phyloP scores from a whole-genome alignment of 2,888 invertebrate genomes.

The Isoperla grammatica region DNA sequence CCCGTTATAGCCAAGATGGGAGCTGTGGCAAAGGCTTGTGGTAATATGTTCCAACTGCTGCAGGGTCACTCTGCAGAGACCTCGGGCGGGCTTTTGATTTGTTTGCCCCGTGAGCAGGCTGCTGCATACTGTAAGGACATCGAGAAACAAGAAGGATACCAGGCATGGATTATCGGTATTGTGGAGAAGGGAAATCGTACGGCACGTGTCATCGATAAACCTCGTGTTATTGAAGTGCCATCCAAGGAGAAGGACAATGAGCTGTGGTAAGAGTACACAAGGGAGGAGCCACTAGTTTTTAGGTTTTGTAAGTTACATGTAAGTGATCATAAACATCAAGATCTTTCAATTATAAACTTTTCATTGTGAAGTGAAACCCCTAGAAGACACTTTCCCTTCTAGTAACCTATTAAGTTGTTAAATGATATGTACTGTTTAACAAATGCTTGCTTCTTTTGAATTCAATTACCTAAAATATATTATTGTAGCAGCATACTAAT shows the following conservation, averaged over 20 bases:
- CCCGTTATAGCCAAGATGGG: slow-evolving; percentile 76
- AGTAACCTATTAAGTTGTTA: too few relatives aligned
- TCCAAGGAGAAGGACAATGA: slow-evolving; percentile 65
- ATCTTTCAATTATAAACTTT: too few relatives aligned
- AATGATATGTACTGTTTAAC: too few relatives aligned
- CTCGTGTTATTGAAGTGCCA: slow-evolving; percentile 91
- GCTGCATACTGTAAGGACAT: slow-evolving; percentile 94
- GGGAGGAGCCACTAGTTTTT: not conserved
- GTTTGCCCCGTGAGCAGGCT: slow-evolving; percentile 87
- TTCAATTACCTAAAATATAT: too few relatives aligned
- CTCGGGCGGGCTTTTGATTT: slow-evolving; percentile 84
- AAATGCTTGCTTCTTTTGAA: too few relatives aligned
- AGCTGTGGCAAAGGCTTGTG: slow-evolving; percentile 63
- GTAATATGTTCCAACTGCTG: slow-evolving; percentile 63
- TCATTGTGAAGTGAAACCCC: too few relatives aligned
- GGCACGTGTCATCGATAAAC: slow-evolving; percentile 91
- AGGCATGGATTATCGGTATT: slow-evolving; percentile 95
- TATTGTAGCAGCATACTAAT: too few relatives aligned
- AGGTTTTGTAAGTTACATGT: not conserved
- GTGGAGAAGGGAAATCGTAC: slow-evolving; percentile 91
- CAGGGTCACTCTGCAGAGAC: slow-evolving; percentile 74
- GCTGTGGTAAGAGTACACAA: slow-evolving; percentile 41
- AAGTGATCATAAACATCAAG: too few relatives aligned
- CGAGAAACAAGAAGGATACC: slow-evolving; percentile 89
- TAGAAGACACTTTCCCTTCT: too few relatives aligned